A percentile compares a stretch with the other conserved stretches of the same genome.
Conservation (phyloP, 2,113 vertebrate species). For the Hyaena hyaena region DNA sequence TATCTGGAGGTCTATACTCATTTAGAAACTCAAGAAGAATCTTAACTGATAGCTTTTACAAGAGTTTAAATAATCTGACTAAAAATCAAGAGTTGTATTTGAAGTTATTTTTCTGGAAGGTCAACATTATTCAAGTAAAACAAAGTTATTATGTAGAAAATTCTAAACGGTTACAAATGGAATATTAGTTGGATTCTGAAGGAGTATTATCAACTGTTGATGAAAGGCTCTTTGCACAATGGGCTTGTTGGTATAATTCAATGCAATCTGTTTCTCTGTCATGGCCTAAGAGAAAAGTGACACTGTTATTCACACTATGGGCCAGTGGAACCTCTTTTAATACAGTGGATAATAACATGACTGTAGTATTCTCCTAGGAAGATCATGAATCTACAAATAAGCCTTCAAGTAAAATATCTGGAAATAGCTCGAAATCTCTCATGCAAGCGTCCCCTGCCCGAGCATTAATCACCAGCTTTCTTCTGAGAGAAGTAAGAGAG, state of each 20-base stretch:
- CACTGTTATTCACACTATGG: not conserved
- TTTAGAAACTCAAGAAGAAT: not conserved
- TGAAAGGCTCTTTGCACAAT: not conserved
- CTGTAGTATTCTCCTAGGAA: not conserved
- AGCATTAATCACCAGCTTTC: not conserved
- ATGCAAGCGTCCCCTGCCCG: not conserved
- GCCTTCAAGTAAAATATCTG: not conserved
- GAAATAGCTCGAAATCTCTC: slow-evolving; percentile 3
- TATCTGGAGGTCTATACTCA: not conserved
- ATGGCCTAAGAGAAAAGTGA: not conserved
- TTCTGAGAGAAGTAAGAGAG: not conserved
- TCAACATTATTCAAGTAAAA: not conserved
- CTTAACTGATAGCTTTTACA: not conserved
- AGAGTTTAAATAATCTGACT: not conserved
- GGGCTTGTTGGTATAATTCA: not conserved
- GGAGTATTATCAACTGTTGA: not conserved
- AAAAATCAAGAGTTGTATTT: not conserved
- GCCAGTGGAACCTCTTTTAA: not conserved
- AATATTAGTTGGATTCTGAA: not conserved
- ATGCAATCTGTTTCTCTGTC: not conserved
- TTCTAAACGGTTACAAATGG: not conserved
- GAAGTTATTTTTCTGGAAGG: slow-evolving; percentile 32
- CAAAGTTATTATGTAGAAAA: not conserved
- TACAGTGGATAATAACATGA: not conserved
- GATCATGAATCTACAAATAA: not conserved